These are phyloP conservation scores for Phoenicopterus ruber DNA, from an alignment of 2,113 vertebrate genomes.

Conservation along the genomic window DNA sequence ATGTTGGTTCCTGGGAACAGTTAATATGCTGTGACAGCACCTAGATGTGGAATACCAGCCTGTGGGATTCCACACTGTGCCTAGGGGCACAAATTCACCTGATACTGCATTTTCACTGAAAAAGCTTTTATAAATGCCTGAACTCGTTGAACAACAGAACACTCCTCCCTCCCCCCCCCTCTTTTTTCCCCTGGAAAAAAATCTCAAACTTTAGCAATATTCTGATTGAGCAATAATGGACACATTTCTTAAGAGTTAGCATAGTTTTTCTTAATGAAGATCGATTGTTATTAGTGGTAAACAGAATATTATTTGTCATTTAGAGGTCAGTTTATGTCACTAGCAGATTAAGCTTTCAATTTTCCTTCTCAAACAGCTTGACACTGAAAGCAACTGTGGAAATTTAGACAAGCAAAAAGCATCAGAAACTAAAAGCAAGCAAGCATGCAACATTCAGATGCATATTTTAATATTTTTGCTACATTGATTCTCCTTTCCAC, in stretches of 20 bases:
- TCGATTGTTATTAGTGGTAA: constrained; percentile 6
- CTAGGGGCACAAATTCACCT: background rate
- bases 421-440: background rate
- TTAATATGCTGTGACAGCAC: background rate
- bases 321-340: background rate
- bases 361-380: background rate
- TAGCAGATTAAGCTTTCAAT: background rate
- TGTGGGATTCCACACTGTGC: background rate
- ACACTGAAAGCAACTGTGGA: background rate
- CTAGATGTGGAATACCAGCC: background rate
- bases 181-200: background rate
- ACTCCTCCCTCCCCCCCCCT: rapidly evolving
- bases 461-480: background rate
- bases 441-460: background rate
- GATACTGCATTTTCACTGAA: background rate
- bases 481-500: background rate
- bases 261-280: background rate
- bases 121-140: background rate
- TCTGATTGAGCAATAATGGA: background rate
- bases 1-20: background rate
- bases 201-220: background rate
- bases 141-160: background rate
- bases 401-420: background rate
- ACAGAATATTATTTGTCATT: constrained; percentile 26
- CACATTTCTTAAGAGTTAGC: constrained; percentile 16